Conservation (phyloP, 2,888 invertebrate genomes). For the Aleiodes alternator region DNA sequence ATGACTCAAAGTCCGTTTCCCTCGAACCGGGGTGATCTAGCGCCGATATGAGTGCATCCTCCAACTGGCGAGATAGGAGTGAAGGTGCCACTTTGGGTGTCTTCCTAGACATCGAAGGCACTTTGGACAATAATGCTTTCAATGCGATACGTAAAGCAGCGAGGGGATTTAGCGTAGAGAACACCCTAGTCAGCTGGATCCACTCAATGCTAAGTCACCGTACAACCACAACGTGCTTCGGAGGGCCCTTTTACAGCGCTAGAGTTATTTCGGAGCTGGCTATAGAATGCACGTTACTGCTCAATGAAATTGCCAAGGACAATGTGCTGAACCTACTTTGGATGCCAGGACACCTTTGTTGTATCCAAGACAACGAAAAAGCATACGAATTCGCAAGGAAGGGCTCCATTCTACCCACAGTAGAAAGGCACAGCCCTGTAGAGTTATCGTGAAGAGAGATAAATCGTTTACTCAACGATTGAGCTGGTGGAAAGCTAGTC, state of each 20-base stretch:
- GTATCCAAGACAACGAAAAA: conserved; percentile 29
- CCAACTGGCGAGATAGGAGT: no score
- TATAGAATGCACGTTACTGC: no score
- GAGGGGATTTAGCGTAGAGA: background rate
- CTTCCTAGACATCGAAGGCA: conserved; percentile 53
- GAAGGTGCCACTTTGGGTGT: conserved; percentile 32
- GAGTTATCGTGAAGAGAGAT: no score
- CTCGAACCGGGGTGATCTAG: no score
- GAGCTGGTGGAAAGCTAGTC: no score
- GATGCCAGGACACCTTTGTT: conserved; percentile 34
- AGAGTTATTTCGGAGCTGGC: conserved; percentile 6
- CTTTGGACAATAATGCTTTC: conserved; percentile 51
- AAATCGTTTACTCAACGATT: no score
- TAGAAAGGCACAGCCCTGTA: background rate
- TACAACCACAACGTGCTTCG: conserved; percentile 17
- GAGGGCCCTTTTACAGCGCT: conserved; percentile 2
- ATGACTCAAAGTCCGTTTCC: no score
- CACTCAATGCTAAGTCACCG: conserved; percentile 5
- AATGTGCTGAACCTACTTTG: conserved; percentile 33
- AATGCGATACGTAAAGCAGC: conserved; percentile 37
- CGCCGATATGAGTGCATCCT: no score
- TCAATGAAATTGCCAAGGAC: background rate
- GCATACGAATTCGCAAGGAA: conserved; percentile 27
- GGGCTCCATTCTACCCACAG: background rate
- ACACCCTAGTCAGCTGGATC: conserved; percentile 23